Evolutionary conservation across 2,113 vertebrate genomes (phyloP).

Genomic region (Gymnocephalus cernua): DNA sequence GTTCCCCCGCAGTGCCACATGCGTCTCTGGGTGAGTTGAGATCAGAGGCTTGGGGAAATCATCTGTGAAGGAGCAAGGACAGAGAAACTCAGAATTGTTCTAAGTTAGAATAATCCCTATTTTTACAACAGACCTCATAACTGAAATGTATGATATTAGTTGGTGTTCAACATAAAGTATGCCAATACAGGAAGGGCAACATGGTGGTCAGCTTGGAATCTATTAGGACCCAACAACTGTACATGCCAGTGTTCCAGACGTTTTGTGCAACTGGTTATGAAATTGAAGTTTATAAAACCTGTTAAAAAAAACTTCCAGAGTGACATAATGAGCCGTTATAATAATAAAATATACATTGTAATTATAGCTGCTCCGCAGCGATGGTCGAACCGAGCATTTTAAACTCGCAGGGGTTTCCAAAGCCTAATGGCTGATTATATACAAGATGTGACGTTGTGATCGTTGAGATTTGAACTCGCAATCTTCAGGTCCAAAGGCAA

Average conservation of each 20-base stretch:
- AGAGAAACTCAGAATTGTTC: not conserved
- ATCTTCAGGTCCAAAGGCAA: no score
- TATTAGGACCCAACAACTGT: not conserved
- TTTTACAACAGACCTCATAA: not conserved
- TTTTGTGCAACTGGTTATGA: not conserved
- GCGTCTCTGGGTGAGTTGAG: slow-evolving; percentile 94
- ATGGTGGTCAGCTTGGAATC: not conserved
- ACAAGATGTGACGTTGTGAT: no score
- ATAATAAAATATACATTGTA: no score
- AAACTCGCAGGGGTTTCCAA: no score
- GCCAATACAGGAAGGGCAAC: not conserved
- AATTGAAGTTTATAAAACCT: not conserved
- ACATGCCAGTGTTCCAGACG: not conserved
- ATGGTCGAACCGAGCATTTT: no score
- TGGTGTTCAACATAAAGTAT: not conserved
- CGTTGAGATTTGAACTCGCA: no score
- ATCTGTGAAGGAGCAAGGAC: slow-evolving; percentile 79
- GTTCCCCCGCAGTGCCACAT: slow-evolving; percentile 92
- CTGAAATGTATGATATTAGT: not conserved
- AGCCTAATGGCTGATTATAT: no score
- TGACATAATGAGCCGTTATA: not conserved
- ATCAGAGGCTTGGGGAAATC: slow-evolving; percentile 98
- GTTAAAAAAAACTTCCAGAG: not conserved
- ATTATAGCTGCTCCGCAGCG: no score
- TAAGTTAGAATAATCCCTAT: not conserved